Evolutionary conservation across 2,888 invertebrate species (phyloP).

Genomic region (Macropis europaea): DNA sequence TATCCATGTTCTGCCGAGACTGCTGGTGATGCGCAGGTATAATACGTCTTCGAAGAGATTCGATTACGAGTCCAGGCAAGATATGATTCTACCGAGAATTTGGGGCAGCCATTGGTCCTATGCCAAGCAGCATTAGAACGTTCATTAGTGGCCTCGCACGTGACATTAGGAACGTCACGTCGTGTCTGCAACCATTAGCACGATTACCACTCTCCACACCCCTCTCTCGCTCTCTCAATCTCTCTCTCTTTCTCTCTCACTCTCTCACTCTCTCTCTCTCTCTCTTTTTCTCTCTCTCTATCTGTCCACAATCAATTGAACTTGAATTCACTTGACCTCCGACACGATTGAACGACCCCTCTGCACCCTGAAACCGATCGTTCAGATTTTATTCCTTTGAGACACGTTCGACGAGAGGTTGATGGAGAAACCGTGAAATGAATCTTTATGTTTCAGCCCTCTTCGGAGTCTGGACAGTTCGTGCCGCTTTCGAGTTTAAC

Average conservation of each 20-base stretch:
- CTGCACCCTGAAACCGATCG: no score
- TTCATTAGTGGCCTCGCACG: slow-evolving; percentile 53
- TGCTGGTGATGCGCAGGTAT: slow-evolving; percentile 93
- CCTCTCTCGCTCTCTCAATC: not conserved
- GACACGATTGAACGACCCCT: no score
- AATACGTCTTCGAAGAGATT: slow-evolving; percentile 63
- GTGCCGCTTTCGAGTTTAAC: no score
- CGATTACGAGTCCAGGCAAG: slow-evolving; percentile 65
- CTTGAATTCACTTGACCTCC: not conserved
- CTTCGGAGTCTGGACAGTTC: no score
- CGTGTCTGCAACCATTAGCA: slow-evolving; percentile 54
- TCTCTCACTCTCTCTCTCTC: not conserved
- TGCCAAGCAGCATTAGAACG: slow-evolving; percentile 59
- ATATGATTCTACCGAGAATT: slow-evolving; percentile 58
- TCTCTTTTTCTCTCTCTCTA: not conserved
- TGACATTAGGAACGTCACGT: slow-evolving; percentile 55
- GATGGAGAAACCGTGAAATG: no score
- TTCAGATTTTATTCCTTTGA: no score
- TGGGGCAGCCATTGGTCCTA: slow-evolving; percentile 45
- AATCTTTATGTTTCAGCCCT: no score
- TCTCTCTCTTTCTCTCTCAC: not conserved
- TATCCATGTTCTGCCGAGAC: slow-evolving; percentile 96
- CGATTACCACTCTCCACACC: not conserved
- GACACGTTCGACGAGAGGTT: no score
- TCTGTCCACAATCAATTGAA: slow-evolving; percentile 3